These are phyloP conservation scores for Tyria jacobaeae DNA, from an alignment of 2,888 invertebrate genomes.

Conservation along the genomic window DNA sequence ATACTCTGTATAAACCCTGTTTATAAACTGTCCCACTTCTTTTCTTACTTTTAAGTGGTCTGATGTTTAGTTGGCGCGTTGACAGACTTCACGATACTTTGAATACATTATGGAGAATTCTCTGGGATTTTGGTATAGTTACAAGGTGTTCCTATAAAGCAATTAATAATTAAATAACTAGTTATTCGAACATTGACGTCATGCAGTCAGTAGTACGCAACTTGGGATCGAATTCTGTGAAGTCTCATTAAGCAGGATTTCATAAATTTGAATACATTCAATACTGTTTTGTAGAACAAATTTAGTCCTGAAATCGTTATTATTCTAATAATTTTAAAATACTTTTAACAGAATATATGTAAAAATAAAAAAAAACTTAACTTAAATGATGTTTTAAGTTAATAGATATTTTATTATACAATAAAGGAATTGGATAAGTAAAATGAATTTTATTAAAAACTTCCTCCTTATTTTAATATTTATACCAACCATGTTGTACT, in stretches of 20 bases:
- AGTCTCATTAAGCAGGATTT: neutral
- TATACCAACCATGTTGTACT: constrained; percentile 34
- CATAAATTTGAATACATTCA: neutral
- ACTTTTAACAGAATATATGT: neutral
- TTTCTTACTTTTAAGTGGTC: neutral
- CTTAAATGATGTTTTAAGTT: neutral
- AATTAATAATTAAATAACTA: neutral
- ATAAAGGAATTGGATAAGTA: neutral
- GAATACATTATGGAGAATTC: neutral
- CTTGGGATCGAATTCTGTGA: neutral
- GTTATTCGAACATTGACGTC: neutral
- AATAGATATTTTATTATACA: neutral
- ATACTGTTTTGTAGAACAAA: neutral
- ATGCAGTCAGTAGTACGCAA: neutral
- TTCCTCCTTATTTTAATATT: neutral
- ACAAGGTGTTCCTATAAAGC: neutral
- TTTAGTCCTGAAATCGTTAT: neutral
- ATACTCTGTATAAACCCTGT: neutral
- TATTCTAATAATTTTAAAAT: neutral
- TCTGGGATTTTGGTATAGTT: neutral
- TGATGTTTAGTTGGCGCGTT: neutral
- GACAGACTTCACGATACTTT: neutral
- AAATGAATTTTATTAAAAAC: neutral
- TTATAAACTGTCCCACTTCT: neutral
- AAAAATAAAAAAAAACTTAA: constrained; percentile 1